Conservation (phyloP, 1,140 invertebrate genomes). For the Scaptomyza hsui region DNA sequence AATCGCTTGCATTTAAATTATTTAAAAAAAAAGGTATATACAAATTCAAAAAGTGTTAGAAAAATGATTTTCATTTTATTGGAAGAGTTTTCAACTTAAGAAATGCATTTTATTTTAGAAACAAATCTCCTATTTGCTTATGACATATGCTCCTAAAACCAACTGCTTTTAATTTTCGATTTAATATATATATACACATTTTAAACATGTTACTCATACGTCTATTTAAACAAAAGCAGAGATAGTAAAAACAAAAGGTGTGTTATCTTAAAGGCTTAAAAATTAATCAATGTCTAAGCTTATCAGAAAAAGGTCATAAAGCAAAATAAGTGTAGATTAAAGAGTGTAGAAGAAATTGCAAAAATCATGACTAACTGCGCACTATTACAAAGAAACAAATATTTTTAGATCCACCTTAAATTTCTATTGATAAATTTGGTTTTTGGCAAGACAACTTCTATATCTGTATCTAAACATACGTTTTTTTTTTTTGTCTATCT, state of each 20-base stretch:
- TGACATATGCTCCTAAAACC: too few relatives aligned
- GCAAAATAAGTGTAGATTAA: constrained; percentile 10
- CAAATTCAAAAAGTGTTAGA: too few relatives aligned
- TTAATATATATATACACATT: neutral
- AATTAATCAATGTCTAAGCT: constrained; percentile 25
- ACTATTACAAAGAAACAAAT: neutral
- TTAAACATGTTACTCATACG: neutral
- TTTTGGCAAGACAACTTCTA: neutral
- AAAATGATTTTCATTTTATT: too few relatives aligned
- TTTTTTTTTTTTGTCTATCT: constrained; percentile 3
- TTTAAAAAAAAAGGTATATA: neutral
- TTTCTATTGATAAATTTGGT: neutral
- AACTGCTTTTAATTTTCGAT: too few relatives aligned
- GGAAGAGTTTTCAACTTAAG: too few relatives aligned
- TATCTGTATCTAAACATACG: neutral
- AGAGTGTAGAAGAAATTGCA: neutral
- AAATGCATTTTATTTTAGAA: too few relatives aligned
- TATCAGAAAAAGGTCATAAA: constrained; percentile 5
- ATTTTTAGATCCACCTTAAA: neutral
- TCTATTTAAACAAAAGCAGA: neutral
- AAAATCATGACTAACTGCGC: neutral
- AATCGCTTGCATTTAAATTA: neutral
- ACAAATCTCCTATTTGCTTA: too few relatives aligned
- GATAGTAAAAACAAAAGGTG: neutral
- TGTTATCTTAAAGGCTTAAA: constrained; percentile 8